Evolutionary conservation across 2,888 invertebrate species (phyloP).

Genomic region (Rhogogaster chlorosoma): DNA sequence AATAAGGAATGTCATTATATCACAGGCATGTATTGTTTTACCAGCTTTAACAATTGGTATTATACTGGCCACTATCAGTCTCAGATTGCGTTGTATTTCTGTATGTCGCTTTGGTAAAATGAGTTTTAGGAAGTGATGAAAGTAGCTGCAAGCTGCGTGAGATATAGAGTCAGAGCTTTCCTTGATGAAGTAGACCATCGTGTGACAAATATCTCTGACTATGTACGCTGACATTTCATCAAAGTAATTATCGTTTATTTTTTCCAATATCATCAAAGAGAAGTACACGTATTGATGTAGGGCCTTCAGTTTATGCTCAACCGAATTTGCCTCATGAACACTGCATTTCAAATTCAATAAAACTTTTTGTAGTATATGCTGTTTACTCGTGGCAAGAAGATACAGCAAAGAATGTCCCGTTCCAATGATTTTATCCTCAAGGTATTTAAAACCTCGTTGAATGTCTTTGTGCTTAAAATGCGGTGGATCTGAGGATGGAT

Average conservation of each 20-base stretch:
- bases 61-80: constrained; percentile 80
- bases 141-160: constrained; percentile 71
- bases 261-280: constrained; percentile 76
- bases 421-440: constrained; percentile 78
- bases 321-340: constrained; percentile 77
- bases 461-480: constrained; percentile 77
- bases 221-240: constrained; percentile 80
- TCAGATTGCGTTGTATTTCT: constrained; percentile 78
- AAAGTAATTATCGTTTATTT: constrained; percentile 70
- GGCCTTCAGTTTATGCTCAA: constrained; percentile 80
- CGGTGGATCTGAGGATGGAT: constrained; percentile 74
- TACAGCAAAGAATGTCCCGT: constrained; percentile 74
- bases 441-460: constrained; percentile 76
- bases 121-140: constrained; percentile 77
- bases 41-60: constrained; percentile 76
- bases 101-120: constrained; percentile 77
- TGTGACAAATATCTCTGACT: constrained; percentile 80
- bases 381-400: constrained; percentile 72
- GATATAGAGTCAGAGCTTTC: constrained; percentile 69
- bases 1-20: constrained; percentile 80
- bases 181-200: constrained; percentile 80
- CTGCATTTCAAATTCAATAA: constrained; percentile 79
- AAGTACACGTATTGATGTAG: constrained; percentile 82
- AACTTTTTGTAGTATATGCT: constrained; percentile 80
- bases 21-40: constrained; percentile 65